Evolutionary conservation across 2,888 invertebrate species (phyloP), one percentile per base, ranked within the genome.

Genomic region (Tubulanus polymorphus): DNA sequence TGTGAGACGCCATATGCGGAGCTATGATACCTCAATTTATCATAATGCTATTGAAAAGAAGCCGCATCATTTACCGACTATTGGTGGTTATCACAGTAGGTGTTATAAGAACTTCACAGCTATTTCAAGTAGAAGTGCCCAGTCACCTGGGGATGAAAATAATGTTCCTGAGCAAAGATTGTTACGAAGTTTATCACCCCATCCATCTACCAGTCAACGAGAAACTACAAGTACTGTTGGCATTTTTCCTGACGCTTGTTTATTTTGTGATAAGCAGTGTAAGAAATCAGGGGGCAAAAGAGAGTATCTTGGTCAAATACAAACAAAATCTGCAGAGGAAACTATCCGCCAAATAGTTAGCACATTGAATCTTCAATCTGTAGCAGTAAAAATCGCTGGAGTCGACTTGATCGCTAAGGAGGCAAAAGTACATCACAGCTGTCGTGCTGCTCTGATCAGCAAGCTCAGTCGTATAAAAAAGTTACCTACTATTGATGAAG

Each of bases 341-440:
- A 48, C 15, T 10, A 53, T 53, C 8, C 46, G 47, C 28, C 29
- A 47, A 29, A 29, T 47, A 28, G 53, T 47, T 20, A 35, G 8
- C 12, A 53, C 15, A 12, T 20, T 47, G 27, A 53, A 53, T n/a
- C 47, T 47, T 27, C 18, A 53, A 10, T 23, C 23, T 18, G 23
- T 47, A 12, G 18, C 47, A 3, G 3, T 47, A 23, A 29, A 47
- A 25, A 26, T 53, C 8, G 20, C 30, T 12, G 28, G 47, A 29
- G 25, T 47, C 25, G 29, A 53, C 28, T 23, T 53, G 41, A 26
- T 53, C n/a, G 53, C 53, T 28, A 53, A 53, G 30, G 53, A 53
- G 26, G 53, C 46, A 18, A 48, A 37, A 25, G 46, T 47, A 30
- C 53, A 53, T 27, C 53, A 47, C 26, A 47, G 47, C 10, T 53